phyloP scores from a whole-genome alignment of 1,140 invertebrate genomes.

The Phenacoccus solenopsis region DNA sequence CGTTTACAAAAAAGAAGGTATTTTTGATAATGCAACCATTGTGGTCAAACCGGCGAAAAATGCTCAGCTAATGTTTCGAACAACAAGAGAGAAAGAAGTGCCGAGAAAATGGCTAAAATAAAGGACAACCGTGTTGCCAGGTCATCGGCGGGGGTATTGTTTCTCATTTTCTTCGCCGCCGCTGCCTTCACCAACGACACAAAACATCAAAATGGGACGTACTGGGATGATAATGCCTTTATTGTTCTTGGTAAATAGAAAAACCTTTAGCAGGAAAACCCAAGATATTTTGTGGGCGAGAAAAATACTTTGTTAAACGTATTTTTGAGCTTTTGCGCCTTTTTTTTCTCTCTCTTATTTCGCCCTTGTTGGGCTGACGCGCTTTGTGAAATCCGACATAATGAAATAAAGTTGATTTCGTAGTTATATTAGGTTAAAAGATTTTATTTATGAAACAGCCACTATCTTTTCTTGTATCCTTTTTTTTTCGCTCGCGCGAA shows the following conservation, averaged over 20 bases:
- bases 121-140: neutral
- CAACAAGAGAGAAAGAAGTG: neutral
- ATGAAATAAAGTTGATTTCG: neutral
- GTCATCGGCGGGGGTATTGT: neutral
- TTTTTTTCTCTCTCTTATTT: neutral
- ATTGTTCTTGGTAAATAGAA: neutral
- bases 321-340: neutral
- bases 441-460: neutral
- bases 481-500: neutral
- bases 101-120: no score
- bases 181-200: no score
- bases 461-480: neutral
- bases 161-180: neutral
- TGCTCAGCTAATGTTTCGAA: no score
- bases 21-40: neutral
- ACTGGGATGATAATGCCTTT: neutral
- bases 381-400: neutral
- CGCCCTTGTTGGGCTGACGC: neutral
- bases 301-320: neutral
- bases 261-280: neutral
- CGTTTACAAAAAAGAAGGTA: neutral
- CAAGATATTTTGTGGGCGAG: neutral
- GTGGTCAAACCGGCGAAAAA: neutral
- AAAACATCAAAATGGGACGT: neutral
- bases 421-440: neutral